These are phyloP conservation scores for Aix galericulata DNA, from an alignment of 2,113 vertebrate species.

Conservation along the genomic window DNA sequence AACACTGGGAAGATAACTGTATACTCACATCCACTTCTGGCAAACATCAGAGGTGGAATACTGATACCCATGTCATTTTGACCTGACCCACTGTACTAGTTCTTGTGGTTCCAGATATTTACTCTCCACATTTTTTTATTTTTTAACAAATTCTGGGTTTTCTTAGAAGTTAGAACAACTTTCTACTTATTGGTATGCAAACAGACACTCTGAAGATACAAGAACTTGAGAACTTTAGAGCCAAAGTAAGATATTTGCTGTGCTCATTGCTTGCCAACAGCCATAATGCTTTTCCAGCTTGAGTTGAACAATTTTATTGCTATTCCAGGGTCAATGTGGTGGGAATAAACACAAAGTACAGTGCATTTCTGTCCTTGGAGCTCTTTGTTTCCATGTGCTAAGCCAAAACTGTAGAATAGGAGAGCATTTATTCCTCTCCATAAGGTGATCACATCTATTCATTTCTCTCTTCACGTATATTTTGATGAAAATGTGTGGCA, in stretches of 20 bases:
- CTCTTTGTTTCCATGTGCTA: background rate
- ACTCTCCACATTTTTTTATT: background rate
- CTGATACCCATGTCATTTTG: background rate
- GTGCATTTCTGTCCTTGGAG: background rate
- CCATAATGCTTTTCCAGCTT: background rate
- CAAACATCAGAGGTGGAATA: background rate
- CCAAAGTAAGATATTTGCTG: conserved; percentile 4
- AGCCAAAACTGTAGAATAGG: background rate
- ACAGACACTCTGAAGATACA: background rate
- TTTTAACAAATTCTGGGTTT: background rate
- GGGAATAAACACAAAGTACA: background rate
- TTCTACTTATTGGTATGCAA: background rate
- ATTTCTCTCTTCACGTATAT: background rate
- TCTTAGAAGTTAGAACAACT: background rate
- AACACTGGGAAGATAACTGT: background rate
- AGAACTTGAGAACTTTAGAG: background rate
- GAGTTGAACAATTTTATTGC: background rate
- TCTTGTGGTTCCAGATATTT: background rate
- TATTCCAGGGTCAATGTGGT: background rate
- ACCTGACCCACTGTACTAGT: background rate
- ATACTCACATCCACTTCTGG: background rate
- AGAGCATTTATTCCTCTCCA: background rate
- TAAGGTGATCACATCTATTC: background rate
- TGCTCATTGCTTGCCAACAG: background rate
- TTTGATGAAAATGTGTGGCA: accelerated